These are phyloP conservation scores for Megaustenia siamemsis DNA, from an alignment of 2,888 invertebrate species.

Conservation along the genomic window DNA sequence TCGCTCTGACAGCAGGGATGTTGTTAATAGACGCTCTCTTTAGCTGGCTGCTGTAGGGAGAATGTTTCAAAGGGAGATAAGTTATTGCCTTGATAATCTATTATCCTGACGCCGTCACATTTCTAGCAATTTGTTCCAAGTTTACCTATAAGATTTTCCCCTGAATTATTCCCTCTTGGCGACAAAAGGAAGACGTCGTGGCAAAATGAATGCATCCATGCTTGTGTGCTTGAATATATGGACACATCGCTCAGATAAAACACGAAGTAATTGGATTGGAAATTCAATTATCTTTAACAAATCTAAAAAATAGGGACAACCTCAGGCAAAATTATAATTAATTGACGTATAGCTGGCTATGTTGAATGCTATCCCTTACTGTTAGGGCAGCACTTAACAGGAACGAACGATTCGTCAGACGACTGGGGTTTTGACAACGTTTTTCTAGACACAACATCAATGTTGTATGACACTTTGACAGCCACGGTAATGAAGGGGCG, in stretches of 20 bases:
- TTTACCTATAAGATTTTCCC: not conserved
- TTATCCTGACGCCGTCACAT: not conserved
- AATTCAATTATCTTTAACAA: constrained; percentile 29
- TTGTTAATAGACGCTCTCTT: not conserved
- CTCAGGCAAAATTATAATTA: not conserved
- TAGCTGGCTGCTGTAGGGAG: constrained; percentile 6
- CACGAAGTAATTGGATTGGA: constrained; percentile 26
- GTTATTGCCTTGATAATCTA: not conserved
- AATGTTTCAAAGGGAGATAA: not conserved
- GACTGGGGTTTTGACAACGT: not conserved
- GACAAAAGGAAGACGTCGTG: not conserved
- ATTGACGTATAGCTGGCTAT: constrained; percentile 26
- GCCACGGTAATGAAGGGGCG: not conserved
- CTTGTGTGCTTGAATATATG: not conserved
- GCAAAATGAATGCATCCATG: constrained; percentile 15
- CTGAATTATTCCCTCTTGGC: not conserved
- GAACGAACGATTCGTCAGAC: not conserved
- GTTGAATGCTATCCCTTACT: constrained; percentile 5
- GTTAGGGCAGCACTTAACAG: not conserved
- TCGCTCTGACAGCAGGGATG: constrained; percentile 22
- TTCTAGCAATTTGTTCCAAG: not conserved
- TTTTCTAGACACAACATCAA: not conserved
- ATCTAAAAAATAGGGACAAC: not conserved
- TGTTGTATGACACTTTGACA: constrained; percentile 23
- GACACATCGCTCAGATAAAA: not conserved